Percentiles rank a stretch among this genome's conserved stretches.
phyloP scores from a whole-genome alignment of 53 echinoderm and acorn worm species.

The Echinarachnius parma region DNA sequence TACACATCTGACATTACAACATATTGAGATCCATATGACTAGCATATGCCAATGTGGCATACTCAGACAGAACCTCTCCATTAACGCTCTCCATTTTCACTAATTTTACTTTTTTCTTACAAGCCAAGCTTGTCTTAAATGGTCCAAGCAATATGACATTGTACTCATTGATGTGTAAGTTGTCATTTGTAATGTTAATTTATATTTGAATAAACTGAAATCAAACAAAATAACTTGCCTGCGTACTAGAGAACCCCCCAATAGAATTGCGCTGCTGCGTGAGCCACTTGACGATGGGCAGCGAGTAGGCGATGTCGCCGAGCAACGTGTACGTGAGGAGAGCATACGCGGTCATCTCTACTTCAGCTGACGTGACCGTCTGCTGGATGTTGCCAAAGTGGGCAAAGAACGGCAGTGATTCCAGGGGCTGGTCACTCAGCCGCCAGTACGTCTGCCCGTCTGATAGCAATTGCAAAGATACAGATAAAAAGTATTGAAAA shows the following conservation, averaged over 20 bases:
- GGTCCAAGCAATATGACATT: too few species aligned
- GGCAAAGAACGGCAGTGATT: slow-evolving; percentile 64
- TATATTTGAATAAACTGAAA: too few species aligned
- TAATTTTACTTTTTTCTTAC: too few species aligned
- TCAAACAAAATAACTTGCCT: slow-evolving; percentile 72
- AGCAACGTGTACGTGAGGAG: slow-evolving; percentile 83
- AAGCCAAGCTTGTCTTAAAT: too few species aligned
- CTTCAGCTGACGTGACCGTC: slow-evolving; percentile 90
- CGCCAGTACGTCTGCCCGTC: slow-evolving; percentile 90
- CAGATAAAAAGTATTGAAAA: too few species aligned
- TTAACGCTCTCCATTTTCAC: too few species aligned
- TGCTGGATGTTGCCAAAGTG: slow-evolving; percentile 63
- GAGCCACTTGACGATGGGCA: slow-evolving; percentile 98
- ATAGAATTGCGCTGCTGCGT: slow-evolving; percentile 91
- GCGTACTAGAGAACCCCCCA: slow-evolving; percentile 97
- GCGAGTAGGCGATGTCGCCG: slow-evolving; percentile 89
- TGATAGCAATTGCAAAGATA: slow-evolving; percentile 6
- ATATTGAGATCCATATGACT: too few species aligned
- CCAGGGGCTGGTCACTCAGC: slow-evolving; percentile 79
- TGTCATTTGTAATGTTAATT: too few species aligned
- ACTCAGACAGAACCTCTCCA: too few species aligned
- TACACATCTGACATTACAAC: too few species aligned
- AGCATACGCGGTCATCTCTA: slow-evolving; percentile 98
- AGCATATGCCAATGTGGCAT: too few species aligned
- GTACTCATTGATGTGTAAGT: too few species aligned